Evolutionary conservation across 2,888 invertebrate species (phyloP).

Genomic region (Spilarctia lutea): DNA sequence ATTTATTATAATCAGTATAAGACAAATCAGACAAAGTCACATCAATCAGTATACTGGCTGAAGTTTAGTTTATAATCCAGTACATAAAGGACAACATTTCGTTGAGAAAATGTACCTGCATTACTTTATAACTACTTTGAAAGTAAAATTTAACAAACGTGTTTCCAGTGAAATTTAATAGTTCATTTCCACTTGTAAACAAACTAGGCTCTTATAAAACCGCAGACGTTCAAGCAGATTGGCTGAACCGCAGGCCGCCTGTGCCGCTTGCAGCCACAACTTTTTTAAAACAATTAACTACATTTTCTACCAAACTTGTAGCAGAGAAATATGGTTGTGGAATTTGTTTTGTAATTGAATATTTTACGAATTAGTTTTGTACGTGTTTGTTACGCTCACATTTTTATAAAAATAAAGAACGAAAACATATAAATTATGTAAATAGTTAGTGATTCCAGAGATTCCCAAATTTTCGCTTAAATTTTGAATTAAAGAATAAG

Average conservation of each 20-base stretch:
- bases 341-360: constrained; percentile 8
- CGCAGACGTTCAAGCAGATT: constrained; percentile 40
- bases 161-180: not conserved
- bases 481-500: not conserved
- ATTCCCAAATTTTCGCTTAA: not conserved
- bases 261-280: constrained; percentile 20
- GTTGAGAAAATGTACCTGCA: not conserved
- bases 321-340: constrained; percentile 4
- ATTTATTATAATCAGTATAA: too few relatives aligned
- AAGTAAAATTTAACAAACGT: not conserved
- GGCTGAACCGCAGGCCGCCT: constrained; percentile 28
- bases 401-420: not conserved
- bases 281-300: constrained; percentile 37
- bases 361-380: constrained; percentile 1
- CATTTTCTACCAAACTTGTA: constrained; percentile 18
- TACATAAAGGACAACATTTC: not conserved
- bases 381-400: not conserved
- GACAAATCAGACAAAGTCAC: not conserved
- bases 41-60: not conserved
- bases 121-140: not conserved
- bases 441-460: not conserved
- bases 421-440: not conserved
- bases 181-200: constrained; percentile 17
- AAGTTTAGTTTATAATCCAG: not conserved
- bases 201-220: constrained; percentile 21